Evolutionary conservation across 2,113 vertebrate species (phyloP), one percentile per base, ranked within the genome.

Genomic region (Salvelinus namaycush): DNA sequence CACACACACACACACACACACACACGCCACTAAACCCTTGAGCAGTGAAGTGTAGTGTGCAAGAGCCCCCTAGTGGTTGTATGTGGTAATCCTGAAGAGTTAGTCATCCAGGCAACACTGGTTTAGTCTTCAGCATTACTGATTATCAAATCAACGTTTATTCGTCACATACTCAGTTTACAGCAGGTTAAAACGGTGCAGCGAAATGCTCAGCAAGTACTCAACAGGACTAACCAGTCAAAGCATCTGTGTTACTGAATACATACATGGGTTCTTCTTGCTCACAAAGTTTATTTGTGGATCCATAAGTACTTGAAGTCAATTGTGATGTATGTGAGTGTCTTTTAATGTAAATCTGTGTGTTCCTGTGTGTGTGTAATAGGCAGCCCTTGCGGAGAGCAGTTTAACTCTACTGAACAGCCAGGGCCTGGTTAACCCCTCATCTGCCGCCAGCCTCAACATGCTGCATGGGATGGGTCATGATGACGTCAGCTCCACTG

Each of bases 371-470:
- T 81, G 22, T 87, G 22, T 80, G 31, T 80, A 66, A 75, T 29
- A 92, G 91, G 92, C 92, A 49, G 92, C 91, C 44, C 93, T 98
- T 90, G 97, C 97, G 0, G 97, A 99, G 92, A 98, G 97, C 94
- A 98, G 96, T 90, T 94, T 99, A 85, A 95, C 95, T 20, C 93
- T 98, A 86, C 94, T 99, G 81, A 97, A 96, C 93, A 98, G 94
- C 90, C 94, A 97, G 27, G 89, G 95, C 79, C 89, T 98, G 94
- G 89, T 98, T 89, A 96, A 90, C 91, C 90, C 89, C 85, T 94
- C 96, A 1, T 95, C 96, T 85, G 96, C 96, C 0, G 91, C 95
- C 88, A 94, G 97, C 69, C 92, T 94, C 81, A 96, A 94, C 92
- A 96, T 98, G 93, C 93, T 98, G 88, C 96, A 98, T 69, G n/a